Percentiles rank a stretch among this genome's conserved stretches.
Evolutionary conservation across 1,140 invertebrate genomes (phyloP).

Genomic region (Aethina tumida): DNA sequence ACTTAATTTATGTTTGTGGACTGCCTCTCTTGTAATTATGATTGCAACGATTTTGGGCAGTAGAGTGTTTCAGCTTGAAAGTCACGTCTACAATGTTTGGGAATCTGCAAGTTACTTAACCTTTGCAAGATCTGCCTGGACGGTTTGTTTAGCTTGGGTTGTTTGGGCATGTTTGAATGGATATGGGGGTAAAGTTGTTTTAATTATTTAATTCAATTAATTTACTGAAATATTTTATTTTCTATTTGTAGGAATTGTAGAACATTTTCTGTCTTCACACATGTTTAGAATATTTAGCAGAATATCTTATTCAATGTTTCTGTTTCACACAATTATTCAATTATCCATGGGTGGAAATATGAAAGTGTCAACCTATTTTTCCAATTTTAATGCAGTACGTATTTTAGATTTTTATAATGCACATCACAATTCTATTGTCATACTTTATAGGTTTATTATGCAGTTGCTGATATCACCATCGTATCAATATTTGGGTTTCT

Average conservation of each 20-base stretch:
- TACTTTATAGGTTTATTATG: conserved; percentile 15
- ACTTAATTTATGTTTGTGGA: conserved; percentile 9
- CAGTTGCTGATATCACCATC: conserved; percentile 12
- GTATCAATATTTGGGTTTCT: conserved; percentile 6
- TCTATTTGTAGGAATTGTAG: conserved; percentile 9
- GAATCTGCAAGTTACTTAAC: conserved; percentile 14
- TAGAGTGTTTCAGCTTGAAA: conserved; percentile 14
- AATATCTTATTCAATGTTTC: conserved; percentile 13
- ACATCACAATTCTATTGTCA: conserved; percentile 1
- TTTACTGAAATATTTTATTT: neutral
- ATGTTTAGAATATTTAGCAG: conserved; percentile 17
- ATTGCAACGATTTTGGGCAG: conserved; percentile 8
- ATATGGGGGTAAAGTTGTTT: conserved; percentile 12
- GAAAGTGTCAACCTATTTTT: conserved; percentile 17
- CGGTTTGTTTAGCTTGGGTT: conserved; percentile 16
- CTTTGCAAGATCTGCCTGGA: conserved; percentile 17
- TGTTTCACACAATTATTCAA: conserved; percentile 16
- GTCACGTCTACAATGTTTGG: conserved; percentile 14
- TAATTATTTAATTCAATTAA: too few relatives aligned
- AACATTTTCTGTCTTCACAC: conserved; percentile 12
- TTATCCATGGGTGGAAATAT: conserved; percentile 16
- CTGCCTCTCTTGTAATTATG: conserved; percentile 6
- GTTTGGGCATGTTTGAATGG: conserved; percentile 17
- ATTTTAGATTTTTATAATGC: neutral
- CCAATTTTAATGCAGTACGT: conserved; percentile 19